Conservation (phyloP, 2,888 invertebrate genomes). For the Phasia obesa region DNA sequence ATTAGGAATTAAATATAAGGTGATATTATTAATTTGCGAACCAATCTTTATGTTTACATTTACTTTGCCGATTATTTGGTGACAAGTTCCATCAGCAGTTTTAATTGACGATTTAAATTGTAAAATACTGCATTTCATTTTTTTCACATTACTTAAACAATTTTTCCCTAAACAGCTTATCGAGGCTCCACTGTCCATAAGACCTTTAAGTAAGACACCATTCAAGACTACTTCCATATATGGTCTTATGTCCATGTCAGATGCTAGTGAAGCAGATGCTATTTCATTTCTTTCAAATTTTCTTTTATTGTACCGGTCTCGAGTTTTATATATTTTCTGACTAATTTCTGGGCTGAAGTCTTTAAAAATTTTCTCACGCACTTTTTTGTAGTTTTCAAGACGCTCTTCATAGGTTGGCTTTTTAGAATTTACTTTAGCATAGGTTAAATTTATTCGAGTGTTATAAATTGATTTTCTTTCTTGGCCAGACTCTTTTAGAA, state of each 20-base stretch:
- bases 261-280: no score
- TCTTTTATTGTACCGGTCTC: background rate
- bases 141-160: background rate
- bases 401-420: background rate
- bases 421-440: background rate
- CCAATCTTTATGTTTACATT: constrained; percentile 17
- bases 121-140: background rate
- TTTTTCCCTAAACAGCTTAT: background rate
- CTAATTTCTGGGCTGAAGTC: background rate
- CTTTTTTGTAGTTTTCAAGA: background rate
- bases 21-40: background rate
- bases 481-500: no score
- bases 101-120: background rate
- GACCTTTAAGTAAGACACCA: no score
- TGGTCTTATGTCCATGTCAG: no score
- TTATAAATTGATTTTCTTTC: background rate
- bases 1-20: constrained; percentile 29
- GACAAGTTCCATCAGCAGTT: background rate
- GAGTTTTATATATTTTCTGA: background rate
- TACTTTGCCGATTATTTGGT: no score
- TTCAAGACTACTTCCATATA: no score
- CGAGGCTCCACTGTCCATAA: no score
- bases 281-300: no score
- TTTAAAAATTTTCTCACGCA: background rate
- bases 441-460: background rate